Base-by-base conservation (phyloP, 2,113 vertebrate species). In the Peromyscus maniculatus region DNA sequence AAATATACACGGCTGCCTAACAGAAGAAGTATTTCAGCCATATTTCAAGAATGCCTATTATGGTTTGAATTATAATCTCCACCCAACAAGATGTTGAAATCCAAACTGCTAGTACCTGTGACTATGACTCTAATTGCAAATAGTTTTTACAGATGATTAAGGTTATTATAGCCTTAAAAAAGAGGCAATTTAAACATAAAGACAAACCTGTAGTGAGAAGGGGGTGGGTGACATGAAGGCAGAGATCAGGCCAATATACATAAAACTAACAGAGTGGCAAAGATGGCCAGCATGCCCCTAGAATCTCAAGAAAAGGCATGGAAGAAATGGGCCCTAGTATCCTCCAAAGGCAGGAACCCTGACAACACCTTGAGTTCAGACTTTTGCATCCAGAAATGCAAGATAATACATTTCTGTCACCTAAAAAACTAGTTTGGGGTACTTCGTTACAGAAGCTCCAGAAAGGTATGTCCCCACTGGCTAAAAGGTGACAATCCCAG, bases 111-210 rank as follows among this genome's bases (percentile, higher is more conserved):
- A 88, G 46, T 71, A n/a, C 31, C 66, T 96, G 2, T 91, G 49
- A 91, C 88, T 86, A 24, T 91, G 33, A 79, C 39, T 26, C 71
- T 83, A 93, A 95, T 79, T 91, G 21, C 15, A 86, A 96, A 69
- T 87, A 96, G 49, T 89, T 26, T 93, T 93, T 91, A 66, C 17
- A 86, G 31, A 96, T 82, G 87, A 89, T 82, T 46, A 19, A 94
- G 46, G 26, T 33, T 82, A 88, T 24, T 69, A 28, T 89, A 46
- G 86, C 39, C 66, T 86, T 75, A 93, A 33, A 88, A 92, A 93
- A 64, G 12, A 7, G n/a, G 21, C 71, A 78, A 75, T 62, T n/a
- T 97, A 39, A 19, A 59, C 79, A 92, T 55, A 77, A 49, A 96
- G 26, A 55, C 39, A 87, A 10, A 49, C 10, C 21, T 4, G 49